Evolutionary conservation across 1,140 invertebrate species (phyloP), one percentile per base, ranked within the genome.

Genomic region (Heliconius hewitsoni): DNA sequence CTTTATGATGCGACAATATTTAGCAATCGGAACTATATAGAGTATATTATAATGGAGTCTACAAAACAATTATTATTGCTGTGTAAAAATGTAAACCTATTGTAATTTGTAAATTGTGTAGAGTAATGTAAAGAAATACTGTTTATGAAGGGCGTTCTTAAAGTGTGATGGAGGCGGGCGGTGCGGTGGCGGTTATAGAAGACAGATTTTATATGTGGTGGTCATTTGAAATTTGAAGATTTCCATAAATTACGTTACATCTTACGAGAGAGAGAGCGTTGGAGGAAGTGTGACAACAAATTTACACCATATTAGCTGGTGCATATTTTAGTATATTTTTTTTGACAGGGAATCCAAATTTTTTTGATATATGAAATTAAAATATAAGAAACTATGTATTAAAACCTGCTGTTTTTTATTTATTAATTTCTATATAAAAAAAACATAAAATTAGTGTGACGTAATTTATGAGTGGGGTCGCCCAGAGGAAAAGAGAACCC

Each of bases 11-110:
- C 89, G 93, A 94, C 93, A 94, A 94, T 94, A 94, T 94, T 92
- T 93, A 94, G 91, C 92, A 86, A 90, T 91, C 82, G 87, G 90
- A 79, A 90, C 86, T 91, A 92, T 91, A 92, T 94, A 94, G 87
- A 91, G 78, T 94, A 93, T 93, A 90, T 92, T 88, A 90, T 89
- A 84, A 89, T 87, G 88, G 92, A 91, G 88, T 93, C 89, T 91
- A 92, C 89, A 89, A 92, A 91, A 94, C 90, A 92, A 91, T 92
- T 93, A 94, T 93, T 89, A 92, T 92, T 89, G 90, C 90, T 93
- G 89, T 94, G 91, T 94, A 94, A 94, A 94, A 94, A 93, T 94
- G 92, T 94, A 94, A 94, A 93, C 93, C 89, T 93, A 90, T 85
- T 89, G 91, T 91, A 92, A 94, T 92, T 52, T 90, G 91, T 94